Conservation (phyloP, 2,113 vertebrate species). For the Calidris pugnax region DNA sequence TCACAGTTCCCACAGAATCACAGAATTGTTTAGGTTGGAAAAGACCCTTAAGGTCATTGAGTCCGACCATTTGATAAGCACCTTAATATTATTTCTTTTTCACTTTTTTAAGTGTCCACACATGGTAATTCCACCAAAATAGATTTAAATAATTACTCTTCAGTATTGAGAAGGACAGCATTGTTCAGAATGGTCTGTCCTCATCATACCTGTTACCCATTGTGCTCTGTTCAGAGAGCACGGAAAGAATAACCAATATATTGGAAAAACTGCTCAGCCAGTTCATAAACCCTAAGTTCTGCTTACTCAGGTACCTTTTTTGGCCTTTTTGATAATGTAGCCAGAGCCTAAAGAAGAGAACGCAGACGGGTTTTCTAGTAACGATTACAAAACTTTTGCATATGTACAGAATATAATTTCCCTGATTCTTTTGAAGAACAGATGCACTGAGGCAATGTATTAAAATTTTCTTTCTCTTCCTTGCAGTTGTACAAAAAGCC, state of each 20-base stretch:
- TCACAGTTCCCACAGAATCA: not conserved
- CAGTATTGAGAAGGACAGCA: not conserved
- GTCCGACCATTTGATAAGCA: not conserved
- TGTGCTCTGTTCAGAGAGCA: not conserved
- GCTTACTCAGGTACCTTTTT: not conserved
- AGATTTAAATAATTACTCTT: not conserved
- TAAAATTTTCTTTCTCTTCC: conserved; percentile 44
- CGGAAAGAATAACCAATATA: not conserved
- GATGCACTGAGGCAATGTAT: conserved; percentile 16
- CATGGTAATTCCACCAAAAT: not conserved
- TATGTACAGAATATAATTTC: not conserved
- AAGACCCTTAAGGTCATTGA: not conserved
- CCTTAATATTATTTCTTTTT: not conserved
- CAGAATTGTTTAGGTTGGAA: not conserved
- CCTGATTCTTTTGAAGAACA: conserved; percentile 5
- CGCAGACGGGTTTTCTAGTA: not conserved
- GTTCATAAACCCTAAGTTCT: not conserved
- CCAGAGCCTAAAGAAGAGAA: not conserved
- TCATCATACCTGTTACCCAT: not conserved
- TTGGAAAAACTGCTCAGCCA: not conserved
- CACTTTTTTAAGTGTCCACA: not conserved
- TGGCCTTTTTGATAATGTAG: not conserved
- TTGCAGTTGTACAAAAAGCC: conserved; percentile 95
- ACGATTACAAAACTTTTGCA: not conserved
- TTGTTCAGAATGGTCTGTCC: not conserved